A percentile compares a stretch with the other conserved stretches of the same genome.
Conservation (phyloP, 2,797 vertebrate species). For the Rhincodon typus region DNA sequence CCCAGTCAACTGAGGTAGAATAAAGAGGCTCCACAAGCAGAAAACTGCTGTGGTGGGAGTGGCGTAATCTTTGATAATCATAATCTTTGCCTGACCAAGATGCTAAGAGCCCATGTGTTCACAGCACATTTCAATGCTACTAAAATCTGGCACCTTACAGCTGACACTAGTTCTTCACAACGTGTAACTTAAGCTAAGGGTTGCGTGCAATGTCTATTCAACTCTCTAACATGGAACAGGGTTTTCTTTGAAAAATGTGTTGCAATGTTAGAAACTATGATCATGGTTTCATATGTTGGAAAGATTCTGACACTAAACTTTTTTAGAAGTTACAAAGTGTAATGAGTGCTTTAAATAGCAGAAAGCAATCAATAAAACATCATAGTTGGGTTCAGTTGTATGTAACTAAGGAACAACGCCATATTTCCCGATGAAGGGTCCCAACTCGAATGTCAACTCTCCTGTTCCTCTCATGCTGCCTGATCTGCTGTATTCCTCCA, state of each 20-base stretch:
- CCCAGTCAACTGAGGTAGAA: neutral
- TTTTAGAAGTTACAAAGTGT: neutral
- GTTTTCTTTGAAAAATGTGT: neutral
- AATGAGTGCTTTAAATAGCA: neutral
- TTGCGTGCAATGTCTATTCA: neutral
- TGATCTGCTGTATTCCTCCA: no score
- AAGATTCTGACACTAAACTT: neutral
- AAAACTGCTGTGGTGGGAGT: neutral
- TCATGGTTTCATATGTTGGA: neutral
- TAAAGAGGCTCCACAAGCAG: neutral
- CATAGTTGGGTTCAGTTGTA: neutral
- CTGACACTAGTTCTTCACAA: neutral
- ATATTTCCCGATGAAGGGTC: no score
- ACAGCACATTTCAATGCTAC: neutral
- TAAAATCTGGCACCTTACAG: neutral
- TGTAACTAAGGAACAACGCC: no score
- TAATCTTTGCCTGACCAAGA: neutral
- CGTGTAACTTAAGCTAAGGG: neutral
- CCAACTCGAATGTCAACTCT: no score
- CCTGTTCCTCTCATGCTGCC: no score
- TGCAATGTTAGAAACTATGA: neutral
- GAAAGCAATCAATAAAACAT: neutral
- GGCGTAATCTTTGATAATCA: neutral
- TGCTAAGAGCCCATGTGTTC: neutral
- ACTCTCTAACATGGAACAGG: neutral